phyloP scores from a whole-genome alignment of 64 coral and sea anemone species.

The Exaiptasia diaphana region DNA sequence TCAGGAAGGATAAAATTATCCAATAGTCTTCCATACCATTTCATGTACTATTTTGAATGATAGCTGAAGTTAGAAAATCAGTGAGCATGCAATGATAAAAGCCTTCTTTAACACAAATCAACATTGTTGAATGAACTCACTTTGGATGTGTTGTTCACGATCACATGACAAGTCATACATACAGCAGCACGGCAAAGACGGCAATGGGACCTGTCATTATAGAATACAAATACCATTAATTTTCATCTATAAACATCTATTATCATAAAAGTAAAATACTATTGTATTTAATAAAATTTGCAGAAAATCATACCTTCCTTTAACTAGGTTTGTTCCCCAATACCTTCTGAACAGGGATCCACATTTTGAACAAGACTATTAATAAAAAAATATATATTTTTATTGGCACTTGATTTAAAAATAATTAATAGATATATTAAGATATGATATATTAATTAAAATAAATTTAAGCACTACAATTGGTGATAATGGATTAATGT shows the following conservation, averaged over 20 bases:
- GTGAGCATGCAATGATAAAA: too few species aligned
- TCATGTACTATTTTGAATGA: too few species aligned
- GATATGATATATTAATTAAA: not conserved
- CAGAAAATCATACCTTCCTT: conserved; percentile 36
- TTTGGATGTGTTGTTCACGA: conserved; percentile 60
- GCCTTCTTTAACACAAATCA: too few species aligned
- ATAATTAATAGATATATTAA: not conserved
- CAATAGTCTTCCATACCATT: too few species aligned
- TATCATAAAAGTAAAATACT: not conserved
- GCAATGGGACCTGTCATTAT: conserved; percentile 59
- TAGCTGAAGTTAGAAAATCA: too few species aligned
- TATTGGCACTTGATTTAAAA: not conserved
- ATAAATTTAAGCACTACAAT: not conserved
- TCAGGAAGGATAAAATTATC: not conserved
- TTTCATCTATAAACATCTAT: not conserved
- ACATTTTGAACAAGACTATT: conserved; percentile 52
- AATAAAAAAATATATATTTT: not conserved
- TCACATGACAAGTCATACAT: conserved; percentile 73
- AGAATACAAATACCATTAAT: not conserved
- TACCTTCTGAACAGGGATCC: conserved; percentile 47
- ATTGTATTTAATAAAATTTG: not conserved
- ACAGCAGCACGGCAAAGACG: conserved; percentile 68
- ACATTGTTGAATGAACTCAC: too few species aligned
- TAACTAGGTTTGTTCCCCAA: conserved; percentile 48
- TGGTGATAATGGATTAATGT: not conserved